phyloP scores from a whole-genome alignment of 2,113 vertebrate species.

The Heterotis niloticus region DNA sequence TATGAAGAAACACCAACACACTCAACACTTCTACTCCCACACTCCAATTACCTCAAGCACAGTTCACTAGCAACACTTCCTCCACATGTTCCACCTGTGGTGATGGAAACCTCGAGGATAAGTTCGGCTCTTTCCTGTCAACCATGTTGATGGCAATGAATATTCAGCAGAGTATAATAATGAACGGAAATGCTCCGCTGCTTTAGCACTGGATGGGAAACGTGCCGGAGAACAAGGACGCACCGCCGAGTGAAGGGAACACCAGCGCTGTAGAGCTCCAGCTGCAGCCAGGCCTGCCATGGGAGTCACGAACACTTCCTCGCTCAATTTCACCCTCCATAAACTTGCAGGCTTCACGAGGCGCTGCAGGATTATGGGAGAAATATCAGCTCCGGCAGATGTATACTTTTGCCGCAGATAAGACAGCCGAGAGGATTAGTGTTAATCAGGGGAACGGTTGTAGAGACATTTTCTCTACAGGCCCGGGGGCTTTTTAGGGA shows the following conservation, averaged over 20 bases:
- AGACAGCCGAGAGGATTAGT: conserved; percentile 11
- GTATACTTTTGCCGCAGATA: conserved; percentile 1
- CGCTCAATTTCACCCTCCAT: conserved; percentile 21
- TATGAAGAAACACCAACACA: background rate
- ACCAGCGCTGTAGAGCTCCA: background rate
- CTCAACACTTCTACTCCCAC: conserved; percentile 1
- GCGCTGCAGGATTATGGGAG: background rate
- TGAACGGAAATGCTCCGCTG: background rate
- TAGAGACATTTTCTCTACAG: background rate
- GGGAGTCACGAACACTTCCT: background rate
- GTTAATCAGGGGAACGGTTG: background rate
- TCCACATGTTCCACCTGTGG: background rate
- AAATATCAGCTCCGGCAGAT: conserved; percentile 12
- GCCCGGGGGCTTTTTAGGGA: background rate
- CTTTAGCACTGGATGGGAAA: background rate
- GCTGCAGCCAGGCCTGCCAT: background rate
- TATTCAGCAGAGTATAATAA: background rate
- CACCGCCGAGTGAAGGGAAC: background rate
- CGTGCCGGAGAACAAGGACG: background rate
- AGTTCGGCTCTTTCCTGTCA: background rate
- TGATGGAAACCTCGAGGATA: background rate
- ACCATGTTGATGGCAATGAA: background rate
- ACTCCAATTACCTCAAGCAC: background rate
- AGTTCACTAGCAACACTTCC: background rate
- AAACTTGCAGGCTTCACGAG: background rate